Evolutionary conservation across 2,113 vertebrate species (phyloP).

Genomic region (Oreochromis tanganicae): DNA sequence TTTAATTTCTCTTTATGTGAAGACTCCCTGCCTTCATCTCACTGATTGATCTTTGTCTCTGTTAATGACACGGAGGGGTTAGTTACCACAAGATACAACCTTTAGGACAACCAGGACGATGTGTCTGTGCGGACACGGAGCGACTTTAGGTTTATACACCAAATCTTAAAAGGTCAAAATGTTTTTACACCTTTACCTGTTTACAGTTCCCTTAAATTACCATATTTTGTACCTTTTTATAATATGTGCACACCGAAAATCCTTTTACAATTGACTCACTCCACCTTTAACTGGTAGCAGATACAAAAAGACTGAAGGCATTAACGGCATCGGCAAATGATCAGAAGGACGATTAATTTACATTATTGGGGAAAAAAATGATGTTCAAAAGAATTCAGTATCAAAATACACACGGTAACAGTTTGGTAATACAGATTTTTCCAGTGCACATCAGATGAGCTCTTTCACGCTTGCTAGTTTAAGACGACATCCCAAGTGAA

Average conservation of each 20-base stretch:
- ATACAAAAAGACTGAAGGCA: neutral
- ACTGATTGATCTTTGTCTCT: constrained; percentile 59
- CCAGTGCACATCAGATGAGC: neutral
- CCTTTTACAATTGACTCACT: neutral
- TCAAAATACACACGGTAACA: neutral
- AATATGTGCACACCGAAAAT: neutral
- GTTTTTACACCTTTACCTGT: neutral
- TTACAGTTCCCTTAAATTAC: neutral
- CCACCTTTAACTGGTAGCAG: neutral
- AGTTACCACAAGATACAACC: neutral
- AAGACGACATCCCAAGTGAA: neutral
- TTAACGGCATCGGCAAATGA: neutral
- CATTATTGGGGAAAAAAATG: fast-evolving
- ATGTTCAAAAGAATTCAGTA: neutral
- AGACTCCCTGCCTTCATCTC: constrained; percentile 58
- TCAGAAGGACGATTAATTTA: neutral
- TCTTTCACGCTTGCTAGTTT: neutral
- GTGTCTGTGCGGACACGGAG: neutral
- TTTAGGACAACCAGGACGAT: neutral
- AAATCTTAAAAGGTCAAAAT: neutral
- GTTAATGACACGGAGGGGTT: constrained; percentile 39
- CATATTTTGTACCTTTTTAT: neutral
- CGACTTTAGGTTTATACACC: neutral
- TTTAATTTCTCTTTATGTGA: constrained; percentile 64
- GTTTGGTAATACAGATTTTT: neutral